Evolutionary conservation across 53 echinoderm and acorn worm species (phyloP).

Genomic region (Astropecten irregularis): DNA sequence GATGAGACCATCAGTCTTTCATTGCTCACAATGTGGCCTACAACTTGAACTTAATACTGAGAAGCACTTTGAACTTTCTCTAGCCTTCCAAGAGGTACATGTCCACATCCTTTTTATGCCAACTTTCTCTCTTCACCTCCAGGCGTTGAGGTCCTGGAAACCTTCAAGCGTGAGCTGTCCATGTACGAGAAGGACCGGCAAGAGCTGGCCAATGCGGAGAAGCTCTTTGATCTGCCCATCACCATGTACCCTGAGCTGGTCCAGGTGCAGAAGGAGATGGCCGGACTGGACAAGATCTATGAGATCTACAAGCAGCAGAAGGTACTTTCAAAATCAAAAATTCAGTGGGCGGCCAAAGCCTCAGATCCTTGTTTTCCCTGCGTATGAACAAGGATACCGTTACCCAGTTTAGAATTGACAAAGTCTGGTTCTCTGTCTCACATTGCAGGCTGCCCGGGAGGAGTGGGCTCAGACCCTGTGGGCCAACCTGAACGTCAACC

Average conservation of each 20-base stretch:
- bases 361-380: too few relatives aligned
- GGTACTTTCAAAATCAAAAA: too few relatives aligned
- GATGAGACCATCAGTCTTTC: too few relatives aligned
- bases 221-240: slow-evolving; percentile 96
- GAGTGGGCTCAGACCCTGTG: slow-evolving; percentile 99
- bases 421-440: too few relatives aligned
- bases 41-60: too few relatives aligned
- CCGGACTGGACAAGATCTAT: slow-evolving; percentile 91
- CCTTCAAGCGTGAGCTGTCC: slow-evolving; percentile 88
- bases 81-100: too few relatives aligned
- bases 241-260: slow-evolving; percentile 97
- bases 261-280: slow-evolving; percentile 99
- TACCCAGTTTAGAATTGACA: too few relatives aligned
- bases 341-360: background rate
- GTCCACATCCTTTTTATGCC: too few relatives aligned
- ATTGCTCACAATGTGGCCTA: too few relatives aligned
- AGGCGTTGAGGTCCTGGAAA: slow-evolving; percentile 87
- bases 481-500: slow-evolving; percentile 93
- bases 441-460: slow-evolving; percentile 86
- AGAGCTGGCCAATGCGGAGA: slow-evolving; percentile 97
- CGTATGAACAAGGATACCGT: too few relatives aligned
- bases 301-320: slow-evolving; percentile 96
- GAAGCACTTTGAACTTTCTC: too few relatives aligned
- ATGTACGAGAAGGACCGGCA: slow-evolving; percentile 88
- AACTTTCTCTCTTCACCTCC: too few relatives aligned